phyloP scores from a whole-genome alignment of 2,888 invertebrate genomes.

The Mongoloraphidia duomilia region DNA sequence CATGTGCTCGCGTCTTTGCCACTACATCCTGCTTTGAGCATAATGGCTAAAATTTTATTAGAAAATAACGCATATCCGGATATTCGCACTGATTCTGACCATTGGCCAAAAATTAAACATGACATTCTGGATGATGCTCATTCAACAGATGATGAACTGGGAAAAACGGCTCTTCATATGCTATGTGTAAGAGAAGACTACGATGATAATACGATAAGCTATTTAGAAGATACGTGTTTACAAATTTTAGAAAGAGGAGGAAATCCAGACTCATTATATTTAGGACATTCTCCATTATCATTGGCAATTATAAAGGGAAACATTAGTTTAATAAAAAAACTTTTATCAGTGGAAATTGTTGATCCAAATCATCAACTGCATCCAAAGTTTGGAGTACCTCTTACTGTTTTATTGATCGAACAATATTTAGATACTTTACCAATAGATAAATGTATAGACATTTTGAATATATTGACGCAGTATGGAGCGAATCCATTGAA shows the following conservation, averaged over 20 bases:
- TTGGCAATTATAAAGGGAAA: constrained; percentile 25
- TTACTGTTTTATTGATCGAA: constrained; percentile 23
- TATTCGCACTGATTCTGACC: constrained; percentile 16
- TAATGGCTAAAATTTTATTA: constrained; percentile 19
- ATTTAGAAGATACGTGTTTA: constrained; percentile 16
- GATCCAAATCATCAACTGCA: constrained; percentile 21
- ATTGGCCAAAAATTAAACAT: constrained; percentile 21
- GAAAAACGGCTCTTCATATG: constrained; percentile 26
- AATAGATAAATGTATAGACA: constrained; percentile 14
- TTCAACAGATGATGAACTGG: constrained; percentile 15
- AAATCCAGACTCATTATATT: constrained; percentile 17
- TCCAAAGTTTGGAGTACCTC: constrained; percentile 23
- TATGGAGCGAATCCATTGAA: constrained; percentile 23
- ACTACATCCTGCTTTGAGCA: constrained; percentile 12
- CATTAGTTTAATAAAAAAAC: constrained; percentile 17
- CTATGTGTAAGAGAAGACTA: constrained; percentile 25
- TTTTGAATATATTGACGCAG: constrained; percentile 18
- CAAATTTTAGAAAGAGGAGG: constrained; percentile 17
- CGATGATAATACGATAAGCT: constrained; percentile 14
- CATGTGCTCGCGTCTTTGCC: constrained; percentile 22
- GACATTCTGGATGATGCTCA: constrained; percentile 15
- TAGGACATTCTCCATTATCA: constrained; percentile 26
- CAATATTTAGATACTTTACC: constrained; percentile 20
- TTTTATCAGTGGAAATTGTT: constrained; percentile 18
- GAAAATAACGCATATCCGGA: constrained; percentile 22